Conservation (phyloP, 2,113 vertebrate genomes). For the Pionites leucogaster region DNA sequence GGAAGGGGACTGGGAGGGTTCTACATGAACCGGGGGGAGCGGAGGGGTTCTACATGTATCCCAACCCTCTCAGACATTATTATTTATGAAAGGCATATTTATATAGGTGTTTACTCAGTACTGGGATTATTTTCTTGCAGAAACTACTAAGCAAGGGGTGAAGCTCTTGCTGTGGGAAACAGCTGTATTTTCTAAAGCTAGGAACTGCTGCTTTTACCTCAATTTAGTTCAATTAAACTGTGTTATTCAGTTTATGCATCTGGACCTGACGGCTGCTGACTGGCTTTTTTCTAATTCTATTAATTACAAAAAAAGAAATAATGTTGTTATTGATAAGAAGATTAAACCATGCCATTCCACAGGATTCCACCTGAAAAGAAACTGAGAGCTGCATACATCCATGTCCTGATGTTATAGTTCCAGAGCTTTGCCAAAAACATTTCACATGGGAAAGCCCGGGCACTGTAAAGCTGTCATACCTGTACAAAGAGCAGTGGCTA, state of each 20-base stretch:
- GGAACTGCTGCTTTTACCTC: neutral
- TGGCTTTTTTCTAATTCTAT: conserved; percentile 17
- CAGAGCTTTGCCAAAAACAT: neutral
- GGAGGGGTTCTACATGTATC: neutral
- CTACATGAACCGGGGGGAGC: neutral
- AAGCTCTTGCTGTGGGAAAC: neutral
- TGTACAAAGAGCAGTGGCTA: neutral
- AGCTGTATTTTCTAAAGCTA: neutral
- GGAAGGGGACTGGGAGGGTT: neutral
- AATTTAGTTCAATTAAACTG: neutral
- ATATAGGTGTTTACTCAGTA: neutral
- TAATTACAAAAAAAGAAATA: conserved; percentile 2
- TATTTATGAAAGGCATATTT: neutral
- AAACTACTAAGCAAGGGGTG: neutral
- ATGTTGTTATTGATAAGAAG: neutral
- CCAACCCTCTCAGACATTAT: neutral
- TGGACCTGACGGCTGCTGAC: neutral
- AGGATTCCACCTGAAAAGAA: conserved; percentile 9
- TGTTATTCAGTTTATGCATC: neutral
- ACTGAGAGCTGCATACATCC: neutral
- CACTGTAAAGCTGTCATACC: neutral
- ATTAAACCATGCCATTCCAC: conserved; percentile 43
- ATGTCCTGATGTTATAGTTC: neutral
- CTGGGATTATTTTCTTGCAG: neutral
- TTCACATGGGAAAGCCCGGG: neutral